Evolutionary conservation across 2,113 vertebrate genomes (phyloP), one percentile per base, ranked within the genome.

Genomic region (Cynopterus brachyotis): DNA sequence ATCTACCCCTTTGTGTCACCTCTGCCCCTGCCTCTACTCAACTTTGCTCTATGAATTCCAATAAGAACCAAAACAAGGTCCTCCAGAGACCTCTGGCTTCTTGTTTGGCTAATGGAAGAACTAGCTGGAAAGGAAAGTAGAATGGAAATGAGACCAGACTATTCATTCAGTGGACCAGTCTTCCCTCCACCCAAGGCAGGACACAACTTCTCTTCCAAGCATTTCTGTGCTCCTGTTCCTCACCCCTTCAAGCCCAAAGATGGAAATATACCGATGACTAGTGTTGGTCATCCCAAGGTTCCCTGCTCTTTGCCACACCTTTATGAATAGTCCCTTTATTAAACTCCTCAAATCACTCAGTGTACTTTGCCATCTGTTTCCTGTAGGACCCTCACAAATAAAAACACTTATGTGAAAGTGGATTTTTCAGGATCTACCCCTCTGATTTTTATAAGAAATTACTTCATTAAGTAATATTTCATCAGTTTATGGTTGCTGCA

Each of bases 381-480:
- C 85, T 78, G 80, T 9, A 53, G 45, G n/a, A 37, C 20, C 22
- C 15, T 73, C 26, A 6, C 20, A 78, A 16, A 79, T 28, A 42
- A 73, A 95, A 62, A 75, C 4, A 55, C 22, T 85, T 57, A 13
- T 42, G 89, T 93, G 53, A 40, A 89, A 79, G 93, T 57, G 42
- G 42, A 82, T 53, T 40, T 40, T 85, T 35, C 66, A 83, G 78
- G 60, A 10, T 64, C 72, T 82, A 40, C 5, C 6, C 30, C 50
- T 30, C 59, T 57, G 62, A 66, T 73, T 50, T 92, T 88, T 57
- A 17, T 24, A 78, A 45, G 40, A 90, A 94, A 59, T 13, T 24
- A 28, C 15, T 66, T 69, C 82, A 62, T 79, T 79, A 86, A 50
- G 84, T 32, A 91, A 67, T 70, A 69, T 87, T 91, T 70, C 79